phyloP scores from a whole-genome alignment of 2,888 invertebrate genomes.

The Cerastoderma edule region DNA sequence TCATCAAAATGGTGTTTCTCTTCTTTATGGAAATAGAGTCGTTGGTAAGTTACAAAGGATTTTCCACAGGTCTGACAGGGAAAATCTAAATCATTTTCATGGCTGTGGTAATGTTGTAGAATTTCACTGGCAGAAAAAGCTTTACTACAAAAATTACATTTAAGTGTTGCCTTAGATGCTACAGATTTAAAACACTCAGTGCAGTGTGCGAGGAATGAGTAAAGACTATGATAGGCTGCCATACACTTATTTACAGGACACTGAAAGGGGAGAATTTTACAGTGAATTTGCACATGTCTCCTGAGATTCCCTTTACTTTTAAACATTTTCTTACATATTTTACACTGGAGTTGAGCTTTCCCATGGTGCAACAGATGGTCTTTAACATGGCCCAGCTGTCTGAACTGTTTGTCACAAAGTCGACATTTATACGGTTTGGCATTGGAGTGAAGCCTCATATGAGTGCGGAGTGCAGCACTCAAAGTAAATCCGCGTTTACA shows the following conservation, averaged over 20 bases:
- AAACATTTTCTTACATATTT: slow-evolving; percentile 31
- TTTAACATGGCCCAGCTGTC: slow-evolving; percentile 45
- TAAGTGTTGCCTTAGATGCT: not conserved
- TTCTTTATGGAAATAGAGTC: slow-evolving; percentile 35
- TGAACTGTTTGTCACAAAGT: slow-evolving; percentile 40
- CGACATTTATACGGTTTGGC: slow-evolving; percentile 42
- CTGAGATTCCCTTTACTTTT: slow-evolving; percentile 21
- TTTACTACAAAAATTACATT: slow-evolving; percentile 26
- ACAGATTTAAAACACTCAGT: slow-evolving; percentile 4
- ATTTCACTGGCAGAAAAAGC: not conserved
- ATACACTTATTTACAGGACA: slow-evolving; percentile 32
- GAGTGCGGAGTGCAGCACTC: slow-evolving; percentile 34
- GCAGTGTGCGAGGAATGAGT: slow-evolving; percentile 6
- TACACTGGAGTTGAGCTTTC: slow-evolving; percentile 18
- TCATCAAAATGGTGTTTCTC: slow-evolving; percentile 26
- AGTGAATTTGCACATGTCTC: slow-evolving; percentile 29
- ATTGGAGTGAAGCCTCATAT: slow-evolving; percentile 50
- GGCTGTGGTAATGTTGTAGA: slow-evolving; percentile 22
- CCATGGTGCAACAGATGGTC: slow-evolving; percentile 47
- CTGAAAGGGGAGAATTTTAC: slow-evolving; percentile 34
- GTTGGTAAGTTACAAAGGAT: slow-evolving; percentile 4
- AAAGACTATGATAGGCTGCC: slow-evolving; percentile 10
- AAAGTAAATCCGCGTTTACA: slow-evolving; percentile 51
- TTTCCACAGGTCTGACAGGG: slow-evolving; percentile 29
- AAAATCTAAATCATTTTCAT: slow-evolving; percentile 33